Evolutionary conservation across 1,140 invertebrate genomes (phyloP).

Genomic region (Drosophila trapezifrons): DNA sequence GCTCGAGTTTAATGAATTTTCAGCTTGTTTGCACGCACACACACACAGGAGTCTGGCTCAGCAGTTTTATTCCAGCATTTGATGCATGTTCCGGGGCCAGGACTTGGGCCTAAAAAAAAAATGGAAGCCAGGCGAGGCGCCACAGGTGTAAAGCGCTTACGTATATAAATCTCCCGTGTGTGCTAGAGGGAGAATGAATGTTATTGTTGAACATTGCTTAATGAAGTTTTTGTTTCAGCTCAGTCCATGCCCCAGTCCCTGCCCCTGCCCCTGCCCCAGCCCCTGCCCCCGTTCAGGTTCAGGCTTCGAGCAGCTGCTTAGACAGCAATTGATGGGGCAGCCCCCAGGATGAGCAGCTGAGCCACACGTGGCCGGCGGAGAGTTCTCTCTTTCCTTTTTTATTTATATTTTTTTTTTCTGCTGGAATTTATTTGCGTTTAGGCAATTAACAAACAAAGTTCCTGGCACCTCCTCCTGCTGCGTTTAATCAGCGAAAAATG

Average conservation of each 20-base stretch:
- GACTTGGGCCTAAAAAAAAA: conserved; percentile 35
- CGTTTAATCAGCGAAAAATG: not conserved
- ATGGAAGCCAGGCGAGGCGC: conserved; percentile 27
- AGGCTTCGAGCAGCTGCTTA: conserved; percentile 30
- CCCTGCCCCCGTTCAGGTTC: not conserved
- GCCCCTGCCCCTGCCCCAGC: too few relatives aligned
- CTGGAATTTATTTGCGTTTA: conserved; percentile 32
- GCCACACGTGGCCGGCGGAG: conserved; percentile 12
- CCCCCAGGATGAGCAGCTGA: conserved; percentile 17
- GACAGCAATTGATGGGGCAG: conserved; percentile 35
- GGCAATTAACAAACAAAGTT: conserved; percentile 49
- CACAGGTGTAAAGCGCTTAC: conserved; percentile 72
- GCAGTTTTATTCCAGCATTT: conserved; percentile 49
- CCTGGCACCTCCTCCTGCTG: not conserved
- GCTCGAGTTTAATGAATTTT: conserved; percentile 79
- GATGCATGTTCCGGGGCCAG: conserved; percentile 35
- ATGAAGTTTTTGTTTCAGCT: conserved; percentile 61
- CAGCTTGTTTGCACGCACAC: conserved; percentile 73
- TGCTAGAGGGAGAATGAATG: conserved; percentile 53
- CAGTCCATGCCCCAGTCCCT: too few relatives aligned
- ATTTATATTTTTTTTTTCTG: not conserved
- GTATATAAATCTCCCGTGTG: conserved; percentile 60
- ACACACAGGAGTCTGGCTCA: conserved; percentile 37
- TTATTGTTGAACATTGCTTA: conserved; percentile 70
- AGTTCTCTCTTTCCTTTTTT: not conserved